phyloP scores from a whole-genome alignment of 2,113 vertebrate species.

The Hippocampus zosterae region DNA sequence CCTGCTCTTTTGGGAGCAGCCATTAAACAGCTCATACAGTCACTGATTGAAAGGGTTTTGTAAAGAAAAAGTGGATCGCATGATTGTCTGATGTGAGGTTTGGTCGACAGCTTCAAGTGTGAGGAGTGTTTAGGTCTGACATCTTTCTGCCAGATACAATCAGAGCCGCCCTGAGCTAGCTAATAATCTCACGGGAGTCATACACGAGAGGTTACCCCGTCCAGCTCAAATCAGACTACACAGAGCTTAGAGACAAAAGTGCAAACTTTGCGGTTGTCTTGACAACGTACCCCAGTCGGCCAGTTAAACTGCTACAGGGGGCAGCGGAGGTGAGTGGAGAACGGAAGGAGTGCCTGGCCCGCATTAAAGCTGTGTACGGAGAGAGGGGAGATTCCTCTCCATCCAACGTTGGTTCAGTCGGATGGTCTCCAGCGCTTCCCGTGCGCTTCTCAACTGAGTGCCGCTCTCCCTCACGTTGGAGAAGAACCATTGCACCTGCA shows the following conservation, averaged over 20 bases:
- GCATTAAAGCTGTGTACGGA: conserved; percentile 71
- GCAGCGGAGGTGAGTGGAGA: not conserved
- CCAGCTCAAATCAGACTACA: conserved; percentile 30
- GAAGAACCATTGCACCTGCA: conserved; percentile 87
- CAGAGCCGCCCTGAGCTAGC: conserved; percentile 83
- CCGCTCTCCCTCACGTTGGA: conserved; percentile 77
- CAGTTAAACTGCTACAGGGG: not conserved
- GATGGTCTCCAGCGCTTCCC: conserved; percentile 85
- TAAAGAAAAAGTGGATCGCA: conserved; percentile 14
- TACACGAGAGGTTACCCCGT: conserved; percentile 37
- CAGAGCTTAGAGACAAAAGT: conserved; percentile 68
- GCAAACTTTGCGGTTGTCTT: conserved; percentile 73
- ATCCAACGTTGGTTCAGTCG: conserved; percentile 87
- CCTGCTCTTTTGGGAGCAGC: conserved; percentile 14
- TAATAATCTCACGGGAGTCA: conserved; percentile 34
- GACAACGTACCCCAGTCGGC: conserved; percentile 24
- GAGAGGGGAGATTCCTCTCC: conserved; percentile 73
- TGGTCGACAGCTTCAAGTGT: conserved; percentile 61
- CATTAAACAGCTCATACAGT: conserved; percentile 17
- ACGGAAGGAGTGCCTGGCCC: conserved; percentile 1
- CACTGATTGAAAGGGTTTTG: conserved; percentile 20
- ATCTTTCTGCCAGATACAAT: conserved; percentile 41
- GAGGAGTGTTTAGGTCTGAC: conserved; percentile 47
- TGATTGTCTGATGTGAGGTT: conserved; percentile 55
- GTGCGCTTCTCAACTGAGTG: conserved; percentile 80